Evolutionary conservation across 2,797 vertebrate genomes (phyloP), one percentile per base, ranked within the genome.

Genomic region (Thaleichthys pacificus): DNA sequence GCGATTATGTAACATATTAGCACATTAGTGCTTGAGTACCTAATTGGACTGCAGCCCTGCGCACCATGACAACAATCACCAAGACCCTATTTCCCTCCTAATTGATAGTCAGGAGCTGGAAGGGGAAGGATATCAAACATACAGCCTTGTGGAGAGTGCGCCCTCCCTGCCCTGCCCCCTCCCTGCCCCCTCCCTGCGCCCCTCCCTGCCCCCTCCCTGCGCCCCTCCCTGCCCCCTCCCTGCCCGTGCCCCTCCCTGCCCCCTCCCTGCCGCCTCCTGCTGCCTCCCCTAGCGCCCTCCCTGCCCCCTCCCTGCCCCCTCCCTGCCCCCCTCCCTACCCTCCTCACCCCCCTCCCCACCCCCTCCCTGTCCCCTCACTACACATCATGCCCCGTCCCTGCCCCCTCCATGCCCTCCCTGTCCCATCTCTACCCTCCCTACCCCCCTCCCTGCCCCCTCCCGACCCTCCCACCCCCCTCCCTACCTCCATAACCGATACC

Each of bases 1-100:
- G 88, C 91, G 90, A 91, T 92, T 92, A 91, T 90, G 87, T 91
- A 89, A 91, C 88, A 89, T 91, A 91, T 92, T 91, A 92, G 89
- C 89, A 91, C 89, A 90, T 93, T 91, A 91, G 89, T 84, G 80
- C 71, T 80, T 22, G 78, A 57, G 64, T 80, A 90, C 91, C 87
- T 93, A 90, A 92, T 92, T 93, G 89, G 89, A 91, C 82, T 83
- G 87, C 86, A 86, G 87, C 88, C 84, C 86, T 66, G 84, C 84
- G 86, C 89, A 86, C 89, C 90, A 91, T 90, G 90, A 91, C 89
- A 92, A 91, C 92, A 91, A 92, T 91, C 89, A 89, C 89, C 89
- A 83, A 89, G 87, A 85, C 88, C 88, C 88, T 89, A 89, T 92
- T 91, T 91, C 91, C 89, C 87, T 90, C 77, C 81, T 91, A 92